Base-by-base conservation (phyloP, 64 coral and sea anemone genomes). In the Montipora cactus region DNA sequence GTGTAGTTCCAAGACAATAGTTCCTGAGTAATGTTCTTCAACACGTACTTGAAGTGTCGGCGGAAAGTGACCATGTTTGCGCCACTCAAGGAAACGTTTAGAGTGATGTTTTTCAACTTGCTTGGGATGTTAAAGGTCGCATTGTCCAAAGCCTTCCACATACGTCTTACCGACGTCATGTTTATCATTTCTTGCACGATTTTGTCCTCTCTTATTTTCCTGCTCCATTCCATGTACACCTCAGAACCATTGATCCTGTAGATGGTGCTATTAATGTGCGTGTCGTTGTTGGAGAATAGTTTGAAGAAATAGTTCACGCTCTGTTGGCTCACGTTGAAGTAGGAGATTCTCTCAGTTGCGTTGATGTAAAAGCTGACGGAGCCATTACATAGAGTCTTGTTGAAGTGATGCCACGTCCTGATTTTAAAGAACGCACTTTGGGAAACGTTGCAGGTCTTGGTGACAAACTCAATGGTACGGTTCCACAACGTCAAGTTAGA, bases 51-150 rank as follows among this genome's bases (percentile, higher is more conserved):
- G 47, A 96, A 84, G 72, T 96, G 91, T 18, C 72, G 66, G 47
- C 91, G 78, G 62, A 53, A 89, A 9, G 64, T 78, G n/a, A 79
- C 88, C 19, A 96, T 57, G 79, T 96, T 93, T 15, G 71, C 59
- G 18, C 90, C 73, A 70, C 48, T 87, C 47, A 91, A 93, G 11
- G 95, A 89, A 23, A 85, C 86, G n/a, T 89, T 93, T 3, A 93
- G 58, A 28, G 95, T 96, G 19, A 96, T 93, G 59, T 96, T 96
- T 37, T 82, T 84, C 81, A 96, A 70, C 79, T 96, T 93, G 71
- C 47, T 93, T 57, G 95, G 95, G 6, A 96, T 93, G 48, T 90
- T 58, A 13, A 89, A 96, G 48, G 86, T 89, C 2, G 49, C 48
- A n/a, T 84, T 93, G 37, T 96, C 93, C 11, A 96, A 81, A 25